Evolutionary conservation across 2,888 invertebrate genomes (phyloP), one percentile per base, ranked within the genome.

Genomic region (Drosophila mettleri): DNA sequence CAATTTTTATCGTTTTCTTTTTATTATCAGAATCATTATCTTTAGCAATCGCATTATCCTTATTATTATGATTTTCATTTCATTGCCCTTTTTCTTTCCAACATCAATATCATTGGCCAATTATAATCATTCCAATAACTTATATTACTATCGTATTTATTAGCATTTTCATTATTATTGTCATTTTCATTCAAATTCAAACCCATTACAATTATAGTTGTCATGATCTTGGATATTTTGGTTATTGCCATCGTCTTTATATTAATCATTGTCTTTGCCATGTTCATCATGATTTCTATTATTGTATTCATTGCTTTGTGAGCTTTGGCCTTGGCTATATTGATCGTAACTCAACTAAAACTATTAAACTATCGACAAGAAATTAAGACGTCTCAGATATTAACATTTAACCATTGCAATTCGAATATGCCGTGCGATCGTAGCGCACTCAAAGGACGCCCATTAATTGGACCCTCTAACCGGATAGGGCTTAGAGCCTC

Each of bases 401-500:
- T 16, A 9, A 4, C 5, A 27, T 9, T 27, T 27, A 4, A 0
- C n/a, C 10, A 29, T 20, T 27, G 20, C n/a, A n/a, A 2, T 2
- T 7, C n/a, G n/a, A n/a, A 66, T 54, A 60, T 45, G 48, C 57
- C 53, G 34, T 2, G 0, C 18, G 18, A 3, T 48, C 60, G 48
- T 24, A 69, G 65, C 12, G 60, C 18, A 46, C 12, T 24, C 33
- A 65, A 54, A 48, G 72, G 52, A 51, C 43, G 16, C 31, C 38
- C 55, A 61, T 54, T 74, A 64, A 75, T 60, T 57, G 73, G 69
- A 66, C 63, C 74, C 48, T n/a, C 49, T 61, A 43, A 33, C 54
- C 24, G 33, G 63, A 33, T 39, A 51, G 61, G 53, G 63, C 60
- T 61, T 57, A 69, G 78, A 72, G 65, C 75, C 83, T 80, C 83